These are phyloP conservation scores for Clanis bilineata DNA, from an alignment of 2,888 invertebrate species.

Conservation along the genomic window DNA sequence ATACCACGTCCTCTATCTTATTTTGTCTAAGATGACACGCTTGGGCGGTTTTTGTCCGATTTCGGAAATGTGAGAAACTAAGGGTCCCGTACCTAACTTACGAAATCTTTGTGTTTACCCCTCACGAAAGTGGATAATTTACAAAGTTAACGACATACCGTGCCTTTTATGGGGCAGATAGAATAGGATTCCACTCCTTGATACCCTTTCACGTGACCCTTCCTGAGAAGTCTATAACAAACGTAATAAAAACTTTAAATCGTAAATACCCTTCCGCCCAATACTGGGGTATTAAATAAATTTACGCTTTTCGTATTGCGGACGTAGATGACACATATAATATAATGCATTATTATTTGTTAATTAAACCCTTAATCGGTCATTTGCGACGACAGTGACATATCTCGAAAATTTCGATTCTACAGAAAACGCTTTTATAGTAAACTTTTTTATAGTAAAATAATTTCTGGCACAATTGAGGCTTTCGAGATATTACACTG, in stretches of 20 bases:
- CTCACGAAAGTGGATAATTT: conserved; percentile 10
- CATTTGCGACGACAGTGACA: too few relatives aligned
- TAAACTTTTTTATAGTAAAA: too few relatives aligned
- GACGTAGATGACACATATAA: too few relatives aligned
- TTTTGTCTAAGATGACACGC: background rate
- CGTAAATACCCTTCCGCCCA: background rate
- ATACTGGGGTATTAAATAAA: background rate
- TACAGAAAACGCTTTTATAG: too few relatives aligned
- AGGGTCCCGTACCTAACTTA: background rate
- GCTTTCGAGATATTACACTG: too few relatives aligned
- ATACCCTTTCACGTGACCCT: conserved; percentile 13
- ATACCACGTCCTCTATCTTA: too few relatives aligned
- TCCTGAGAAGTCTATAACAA: background rate
- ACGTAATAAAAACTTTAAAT: conserved; percentile 13
- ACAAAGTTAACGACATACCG: conserved; percentile 14
- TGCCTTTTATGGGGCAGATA: conserved; percentile 13
- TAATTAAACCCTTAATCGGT: too few relatives aligned
- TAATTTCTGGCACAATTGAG: too few relatives aligned
- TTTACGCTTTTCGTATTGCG: background rate
- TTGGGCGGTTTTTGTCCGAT: background rate
- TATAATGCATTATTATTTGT: too few relatives aligned
- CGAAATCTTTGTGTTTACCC: conserved; percentile 10
- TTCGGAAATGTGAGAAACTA: background rate
- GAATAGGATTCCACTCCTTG: conserved; percentile 8
- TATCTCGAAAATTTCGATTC: too few relatives aligned